Conservation (phyloP, 1,140 invertebrate species). For the Bacillus rossius region DNA sequence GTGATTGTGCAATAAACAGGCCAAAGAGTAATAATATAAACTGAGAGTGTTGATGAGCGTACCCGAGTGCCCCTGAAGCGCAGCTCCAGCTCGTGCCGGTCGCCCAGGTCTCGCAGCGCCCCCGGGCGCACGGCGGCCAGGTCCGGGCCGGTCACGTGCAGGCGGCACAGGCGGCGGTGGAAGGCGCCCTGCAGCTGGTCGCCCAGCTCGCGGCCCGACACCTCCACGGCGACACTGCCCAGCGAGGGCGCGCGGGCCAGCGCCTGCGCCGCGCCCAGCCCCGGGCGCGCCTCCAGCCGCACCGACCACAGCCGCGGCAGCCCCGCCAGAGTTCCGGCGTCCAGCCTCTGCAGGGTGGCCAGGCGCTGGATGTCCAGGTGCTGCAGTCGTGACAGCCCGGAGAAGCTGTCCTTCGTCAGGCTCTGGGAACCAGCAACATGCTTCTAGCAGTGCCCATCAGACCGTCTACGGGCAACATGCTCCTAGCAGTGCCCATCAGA, state of each 20-base stretch:
- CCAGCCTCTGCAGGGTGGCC: slow-evolving; percentile 44
- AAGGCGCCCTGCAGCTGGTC: slow-evolving; percentile 66
- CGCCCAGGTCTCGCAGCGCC: slow-evolving; percentile 52
- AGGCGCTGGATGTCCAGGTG: slow-evolving; percentile 42
- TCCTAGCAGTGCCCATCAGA: no score
- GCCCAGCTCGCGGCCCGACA: slow-evolving; percentile 61
- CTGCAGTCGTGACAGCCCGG: slow-evolving; percentile 42
- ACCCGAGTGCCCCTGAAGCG: slow-evolving; percentile 70
- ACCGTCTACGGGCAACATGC: no score
- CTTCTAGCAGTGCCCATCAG: no score
- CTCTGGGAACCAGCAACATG: slow-evolving; percentile 37
- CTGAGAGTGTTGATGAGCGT: no score
- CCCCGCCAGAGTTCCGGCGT: slow-evolving; percentile 56
- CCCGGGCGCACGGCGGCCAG: slow-evolving; percentile 62
- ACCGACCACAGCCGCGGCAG: slow-evolving; percentile 54
- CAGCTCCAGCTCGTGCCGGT: slow-evolving; percentile 58
- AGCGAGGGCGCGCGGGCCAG: slow-evolving; percentile 50
- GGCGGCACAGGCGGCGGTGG: slow-evolving; percentile 62
- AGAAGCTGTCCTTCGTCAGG: slow-evolving; percentile 48
- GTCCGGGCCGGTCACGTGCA: slow-evolving; percentile 70
- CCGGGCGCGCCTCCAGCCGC: slow-evolving; percentile 58
- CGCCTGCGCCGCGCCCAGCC: slow-evolving; percentile 53
- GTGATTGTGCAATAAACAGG: no score
- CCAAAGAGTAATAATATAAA: no score
- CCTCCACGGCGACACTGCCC: slow-evolving; percentile 59